These are phyloP conservation scores for Pungitius pungitius DNA, from an alignment of 2,113 vertebrate species.

Conservation along the genomic window DNA sequence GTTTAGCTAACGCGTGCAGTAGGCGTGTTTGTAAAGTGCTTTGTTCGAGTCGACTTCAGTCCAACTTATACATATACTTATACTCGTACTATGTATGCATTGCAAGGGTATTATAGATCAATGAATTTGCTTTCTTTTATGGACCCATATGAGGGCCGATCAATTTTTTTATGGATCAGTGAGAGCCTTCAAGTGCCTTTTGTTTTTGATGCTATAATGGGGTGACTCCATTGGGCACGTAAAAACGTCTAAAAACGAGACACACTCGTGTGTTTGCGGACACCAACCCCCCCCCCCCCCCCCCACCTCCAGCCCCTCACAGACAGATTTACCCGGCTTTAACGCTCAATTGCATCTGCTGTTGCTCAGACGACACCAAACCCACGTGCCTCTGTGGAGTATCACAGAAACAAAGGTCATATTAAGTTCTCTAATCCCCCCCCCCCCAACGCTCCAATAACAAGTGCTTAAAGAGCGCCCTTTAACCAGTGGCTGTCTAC, in stretches of 20 bases:
- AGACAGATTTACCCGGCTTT: conserved; percentile 38
- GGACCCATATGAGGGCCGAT: neutral
- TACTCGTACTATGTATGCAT: neutral
- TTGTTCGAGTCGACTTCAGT: neutral
- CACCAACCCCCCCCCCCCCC: too few relatives aligned
- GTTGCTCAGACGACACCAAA: neutral
- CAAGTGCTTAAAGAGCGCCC: neutral
- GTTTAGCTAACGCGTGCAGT: neutral
- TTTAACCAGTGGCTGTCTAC: neutral
- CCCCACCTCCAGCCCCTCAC: neutral
- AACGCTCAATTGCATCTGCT: conserved; percentile 35
- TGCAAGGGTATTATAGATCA: neutral
- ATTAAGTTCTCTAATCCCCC: conserved; percentile 15
- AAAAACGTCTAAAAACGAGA: too few relatives aligned
- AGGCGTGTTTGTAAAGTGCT: neutral
- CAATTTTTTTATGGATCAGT: neutral
- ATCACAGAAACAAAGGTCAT: conserved; percentile 19
- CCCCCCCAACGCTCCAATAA: neutral
- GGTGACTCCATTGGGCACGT: too few relatives aligned
- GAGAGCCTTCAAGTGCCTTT: neutral
- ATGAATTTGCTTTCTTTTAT: neutral
- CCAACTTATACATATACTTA: too few relatives aligned
- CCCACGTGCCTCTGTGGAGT: neutral
- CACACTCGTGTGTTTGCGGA: too few relatives aligned
- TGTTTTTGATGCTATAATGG: too few relatives aligned